Conservation (phyloP, 2,113 vertebrate genomes). For the Trichechus manatus region DNA sequence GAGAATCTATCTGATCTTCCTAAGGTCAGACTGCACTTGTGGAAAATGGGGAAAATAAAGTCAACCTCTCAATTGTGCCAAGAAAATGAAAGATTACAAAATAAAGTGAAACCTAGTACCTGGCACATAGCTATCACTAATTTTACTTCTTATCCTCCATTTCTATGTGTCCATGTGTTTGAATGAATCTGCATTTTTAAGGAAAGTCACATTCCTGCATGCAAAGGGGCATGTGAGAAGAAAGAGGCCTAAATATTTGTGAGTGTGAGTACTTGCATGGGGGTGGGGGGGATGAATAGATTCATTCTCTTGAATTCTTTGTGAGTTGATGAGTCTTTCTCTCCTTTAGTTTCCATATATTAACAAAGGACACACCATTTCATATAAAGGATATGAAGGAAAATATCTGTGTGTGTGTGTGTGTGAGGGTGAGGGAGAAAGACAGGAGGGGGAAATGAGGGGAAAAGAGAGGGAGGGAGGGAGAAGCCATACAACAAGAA, state of each 20-base stretch:
- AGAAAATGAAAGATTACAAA: slow-evolving; percentile 46
- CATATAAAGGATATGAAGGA: background rate
- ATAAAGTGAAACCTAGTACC: background rate
- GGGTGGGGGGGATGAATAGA: background rate
- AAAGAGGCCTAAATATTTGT: background rate
- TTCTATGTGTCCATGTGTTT: background rate
- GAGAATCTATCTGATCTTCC: background rate
- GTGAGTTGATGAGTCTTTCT: background rate
- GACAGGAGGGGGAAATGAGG: background rate
- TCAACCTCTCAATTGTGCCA: background rate
- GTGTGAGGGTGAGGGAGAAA: background rate
- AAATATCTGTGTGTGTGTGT: background rate
- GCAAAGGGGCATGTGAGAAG: background rate
- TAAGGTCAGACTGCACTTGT: background rate
- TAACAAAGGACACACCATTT: background rate
- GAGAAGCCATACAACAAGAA: background rate
- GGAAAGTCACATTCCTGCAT: background rate
- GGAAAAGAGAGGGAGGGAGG: too few relatives aligned
- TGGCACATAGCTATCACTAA: background rate
- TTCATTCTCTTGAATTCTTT: slow-evolving; percentile 13
- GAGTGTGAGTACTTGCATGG: background rate
- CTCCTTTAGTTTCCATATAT: background rate
- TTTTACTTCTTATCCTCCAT: background rate
- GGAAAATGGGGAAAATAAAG: slow-evolving; percentile 36
- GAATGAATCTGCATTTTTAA: background rate